Evolutionary conservation across 2,888 invertebrate species (phyloP).

Genomic region (Clusia tigrina): DNA sequence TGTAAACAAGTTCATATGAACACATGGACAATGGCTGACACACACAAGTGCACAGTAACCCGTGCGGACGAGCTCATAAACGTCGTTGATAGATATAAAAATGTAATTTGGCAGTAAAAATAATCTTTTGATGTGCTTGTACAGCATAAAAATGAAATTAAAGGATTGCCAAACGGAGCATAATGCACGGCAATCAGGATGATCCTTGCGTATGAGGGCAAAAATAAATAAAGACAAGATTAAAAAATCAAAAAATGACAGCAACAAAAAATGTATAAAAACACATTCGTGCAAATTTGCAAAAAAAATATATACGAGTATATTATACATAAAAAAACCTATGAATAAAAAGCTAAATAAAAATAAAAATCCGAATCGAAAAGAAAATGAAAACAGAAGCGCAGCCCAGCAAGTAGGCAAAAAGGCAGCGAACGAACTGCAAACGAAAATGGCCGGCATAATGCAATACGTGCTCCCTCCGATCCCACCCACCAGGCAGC

Average conservation of each 20-base stretch:
- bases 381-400: background rate
- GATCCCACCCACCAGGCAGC: too few species aligned
- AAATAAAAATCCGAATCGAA: background rate
- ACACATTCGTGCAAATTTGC: background rate
- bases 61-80: too few species aligned
- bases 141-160: slow-evolving; percentile 12
- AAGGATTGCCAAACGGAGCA: background rate
- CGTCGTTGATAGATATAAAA: too few species aligned
- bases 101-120: slow-evolving; percentile 23
- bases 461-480: slow-evolving; percentile 9
- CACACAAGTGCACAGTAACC: background rate
- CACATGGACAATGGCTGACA: background rate
- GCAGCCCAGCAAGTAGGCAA: background rate
- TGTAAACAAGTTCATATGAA: background rate
- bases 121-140: slow-evolving; percentile 25
- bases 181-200: background rate
- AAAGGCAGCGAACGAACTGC: background rate
- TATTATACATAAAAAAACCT: too few species aligned
- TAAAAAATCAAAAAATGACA: background rate
- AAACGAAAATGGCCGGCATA: background rate
- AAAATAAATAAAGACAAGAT: background rate
- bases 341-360: background rate
- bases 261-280: background rate
- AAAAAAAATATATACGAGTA: background rate
- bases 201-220: background rate